Percentiles rank a stretch among this genome's conserved stretches.
These are phyloP conservation scores for Urophycis tenuis DNA, from an alignment of 2,797 vertebrate genomes.

Conservation along the genomic window DNA sequence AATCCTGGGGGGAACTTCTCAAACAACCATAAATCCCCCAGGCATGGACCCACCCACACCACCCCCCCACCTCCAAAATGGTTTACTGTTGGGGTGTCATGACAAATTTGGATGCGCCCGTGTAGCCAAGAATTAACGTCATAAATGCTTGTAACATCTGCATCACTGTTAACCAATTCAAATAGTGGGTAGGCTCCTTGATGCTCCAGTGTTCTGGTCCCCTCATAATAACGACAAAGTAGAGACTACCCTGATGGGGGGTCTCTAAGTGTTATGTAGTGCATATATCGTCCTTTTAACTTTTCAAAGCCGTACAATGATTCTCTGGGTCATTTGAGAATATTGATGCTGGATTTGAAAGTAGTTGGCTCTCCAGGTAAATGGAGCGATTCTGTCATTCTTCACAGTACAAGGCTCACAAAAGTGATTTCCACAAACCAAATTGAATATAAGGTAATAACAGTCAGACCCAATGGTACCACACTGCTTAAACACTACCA, in stretches of 20 bases:
- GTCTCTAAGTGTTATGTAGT: no score
- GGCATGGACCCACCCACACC: background rate
- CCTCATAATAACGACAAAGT: background rate
- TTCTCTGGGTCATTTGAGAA: background rate
- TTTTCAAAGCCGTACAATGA: background rate
- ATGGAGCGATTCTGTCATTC: background rate
- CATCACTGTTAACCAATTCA: background rate
- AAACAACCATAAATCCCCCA: background rate
- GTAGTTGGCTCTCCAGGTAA: background rate
- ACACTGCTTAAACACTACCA: background rate
- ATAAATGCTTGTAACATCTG: background rate
- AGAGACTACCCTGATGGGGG: background rate
- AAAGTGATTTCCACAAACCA: background rate
- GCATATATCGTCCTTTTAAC: background rate
- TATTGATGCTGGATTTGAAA: background rate
- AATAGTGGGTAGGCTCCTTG: background rate
- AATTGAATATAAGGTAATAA: background rate
- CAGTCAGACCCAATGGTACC: background rate
- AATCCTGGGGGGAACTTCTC: background rate
- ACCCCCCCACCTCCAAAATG: background rate
- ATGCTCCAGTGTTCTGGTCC: background rate
- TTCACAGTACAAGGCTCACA: background rate
- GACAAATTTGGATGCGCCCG: background rate
- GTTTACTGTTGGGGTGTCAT: background rate
- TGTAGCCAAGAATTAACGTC: background rate